These are phyloP conservation scores for Dendrocincla fuliginosa DNA, from an alignment of 2,797 vertebrate genomes.

Conservation along the genomic window DNA sequence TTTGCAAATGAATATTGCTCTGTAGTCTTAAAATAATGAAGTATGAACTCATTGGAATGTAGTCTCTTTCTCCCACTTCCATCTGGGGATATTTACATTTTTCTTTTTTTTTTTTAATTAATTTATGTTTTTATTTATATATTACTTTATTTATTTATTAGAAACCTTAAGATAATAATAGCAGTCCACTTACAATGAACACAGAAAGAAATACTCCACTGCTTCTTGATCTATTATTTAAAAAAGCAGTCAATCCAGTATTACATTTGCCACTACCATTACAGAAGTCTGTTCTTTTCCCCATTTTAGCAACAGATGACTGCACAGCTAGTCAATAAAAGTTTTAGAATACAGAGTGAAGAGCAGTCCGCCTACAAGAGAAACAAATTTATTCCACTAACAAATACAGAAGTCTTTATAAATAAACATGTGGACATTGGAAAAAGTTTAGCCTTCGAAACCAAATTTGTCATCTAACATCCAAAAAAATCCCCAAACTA, in stretches of 20 bases:
- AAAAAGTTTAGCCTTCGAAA: neutral
- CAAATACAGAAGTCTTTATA: neutral
- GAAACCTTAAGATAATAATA: neutral
- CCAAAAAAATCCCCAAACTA: neutral
- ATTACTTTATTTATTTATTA: neutral
- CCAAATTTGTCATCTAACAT: neutral
- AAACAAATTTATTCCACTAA: neutral
- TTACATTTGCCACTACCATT: neutral
- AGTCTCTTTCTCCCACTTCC: neutral
- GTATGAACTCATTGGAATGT: neutral
- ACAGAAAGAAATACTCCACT: neutral
- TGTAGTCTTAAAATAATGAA: neutral
- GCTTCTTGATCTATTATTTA: neutral
- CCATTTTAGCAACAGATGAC: neutral
- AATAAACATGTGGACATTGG: neutral
- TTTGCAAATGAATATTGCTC: neutral
- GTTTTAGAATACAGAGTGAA: neutral
- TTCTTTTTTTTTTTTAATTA: neutral
- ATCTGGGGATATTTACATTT: neutral
- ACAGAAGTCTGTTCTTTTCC: neutral
- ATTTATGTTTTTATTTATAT: neutral
- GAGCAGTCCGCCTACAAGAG: neutral
- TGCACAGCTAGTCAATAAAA: neutral
- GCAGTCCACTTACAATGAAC: neutral
- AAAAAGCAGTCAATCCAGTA: neutral